Evolutionary conservation across 1,140 invertebrate genomes (phyloP).

Genomic region (Trinorchestia longiramus): DNA sequence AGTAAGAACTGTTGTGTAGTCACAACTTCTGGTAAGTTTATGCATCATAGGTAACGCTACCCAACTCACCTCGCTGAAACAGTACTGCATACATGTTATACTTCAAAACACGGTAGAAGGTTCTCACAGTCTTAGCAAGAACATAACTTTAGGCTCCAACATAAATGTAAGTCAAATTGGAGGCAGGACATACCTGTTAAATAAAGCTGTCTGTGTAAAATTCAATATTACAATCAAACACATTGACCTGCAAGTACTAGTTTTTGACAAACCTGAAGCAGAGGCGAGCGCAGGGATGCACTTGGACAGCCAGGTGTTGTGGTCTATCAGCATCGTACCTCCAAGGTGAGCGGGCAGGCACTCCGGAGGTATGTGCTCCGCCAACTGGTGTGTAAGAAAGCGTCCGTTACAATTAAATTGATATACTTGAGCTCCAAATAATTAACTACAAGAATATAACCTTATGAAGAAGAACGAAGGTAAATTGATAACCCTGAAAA

Average conservation of each 20-base stretch:
- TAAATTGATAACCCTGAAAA: no score
- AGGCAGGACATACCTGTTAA: no score
- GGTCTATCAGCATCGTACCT: constrained; percentile 86
- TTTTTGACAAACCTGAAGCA: constrained; percentile 67
- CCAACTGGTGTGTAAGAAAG: constrained; percentile 57
- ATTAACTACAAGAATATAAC: background rate
- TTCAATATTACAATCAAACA: background rate
- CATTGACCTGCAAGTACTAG: no score
- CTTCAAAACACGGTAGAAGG: no score
- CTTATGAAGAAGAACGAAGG: no score
- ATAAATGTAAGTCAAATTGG: background rate
- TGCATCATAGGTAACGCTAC: no score
- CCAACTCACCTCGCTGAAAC: no score
- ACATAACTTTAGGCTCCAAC: background rate
- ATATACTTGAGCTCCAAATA: background rate
- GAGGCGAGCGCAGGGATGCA: constrained; percentile 79
- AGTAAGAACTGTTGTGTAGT: no score
- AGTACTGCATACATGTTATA: no score
- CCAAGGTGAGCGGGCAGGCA: constrained; percentile 88
- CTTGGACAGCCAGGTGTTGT: constrained; percentile 87
- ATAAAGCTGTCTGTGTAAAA: no score
- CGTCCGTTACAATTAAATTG: no score
- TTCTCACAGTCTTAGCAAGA: background rate
- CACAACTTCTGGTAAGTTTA: no score
- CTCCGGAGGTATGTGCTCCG: constrained; percentile 75